Evolutionary conservation across 2,113 vertebrate genomes (phyloP).

Genomic region (Lophochroa leadbeateri): DNA sequence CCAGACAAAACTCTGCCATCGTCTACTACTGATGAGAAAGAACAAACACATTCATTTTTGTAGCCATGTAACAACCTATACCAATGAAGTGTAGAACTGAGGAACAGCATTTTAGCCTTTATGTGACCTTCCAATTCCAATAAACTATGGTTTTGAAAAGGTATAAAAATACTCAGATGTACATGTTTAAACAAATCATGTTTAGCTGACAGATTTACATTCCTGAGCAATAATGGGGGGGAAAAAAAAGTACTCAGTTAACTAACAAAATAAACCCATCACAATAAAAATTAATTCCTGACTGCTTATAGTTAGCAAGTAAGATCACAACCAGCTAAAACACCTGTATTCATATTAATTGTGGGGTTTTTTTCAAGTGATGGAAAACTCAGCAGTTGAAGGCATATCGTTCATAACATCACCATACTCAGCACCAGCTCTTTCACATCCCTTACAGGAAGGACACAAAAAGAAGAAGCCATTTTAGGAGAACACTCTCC

Average conservation of each 20-base stretch:
- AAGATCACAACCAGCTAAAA: not conserved
- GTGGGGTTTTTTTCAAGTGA: not conserved
- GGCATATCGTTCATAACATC: not conserved
- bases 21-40: not conserved
- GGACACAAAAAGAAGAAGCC: conserved; percentile 5
- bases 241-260: not conserved
- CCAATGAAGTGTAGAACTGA: not conserved
- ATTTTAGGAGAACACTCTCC: conserved; percentile 2
- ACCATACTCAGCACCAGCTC: not conserved
- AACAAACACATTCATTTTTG: not conserved
- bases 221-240: fast-evolving
- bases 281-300: not conserved
- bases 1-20: not conserved
- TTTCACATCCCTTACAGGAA: not conserved
- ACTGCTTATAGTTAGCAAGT: not conserved
- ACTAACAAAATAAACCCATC: not conserved
- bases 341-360: not conserved
- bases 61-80: not conserved
- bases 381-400: not conserved
- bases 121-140: not conserved
- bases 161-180: not conserved
- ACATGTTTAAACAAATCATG: not conserved
- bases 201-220: not conserved
- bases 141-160: not conserved
- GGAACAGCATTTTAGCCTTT: not conserved